Base-by-base conservation (phyloP, 2,797 vertebrate genomes). In the Sebastolobus alascanus region DNA sequence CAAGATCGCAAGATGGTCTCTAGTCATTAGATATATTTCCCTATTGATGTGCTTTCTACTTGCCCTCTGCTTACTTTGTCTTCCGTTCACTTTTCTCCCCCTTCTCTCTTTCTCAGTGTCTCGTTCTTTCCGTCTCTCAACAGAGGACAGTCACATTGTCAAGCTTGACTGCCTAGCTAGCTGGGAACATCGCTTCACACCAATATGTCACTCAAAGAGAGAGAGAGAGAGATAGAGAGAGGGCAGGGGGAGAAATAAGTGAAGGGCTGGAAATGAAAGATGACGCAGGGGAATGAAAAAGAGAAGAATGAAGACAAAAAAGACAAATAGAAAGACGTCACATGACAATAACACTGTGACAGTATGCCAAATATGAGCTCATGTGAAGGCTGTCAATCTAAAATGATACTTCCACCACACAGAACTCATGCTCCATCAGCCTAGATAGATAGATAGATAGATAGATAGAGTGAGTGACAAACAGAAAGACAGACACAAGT, bases 181-280 rank as follows among this genome's bases (percentile, higher is more conserved):
- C 72, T 75, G 75, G 71, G 33, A 81, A 82, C 82, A 71, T 76
- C 33, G 80, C 75, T 67, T 84, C 84, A 79, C 76, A 74, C 73
- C 83, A 72, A 76, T 9, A 35, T 82, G 82, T 80, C 86, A 87
- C 40, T 83, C 80, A 90, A 1, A 58, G 3, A 46, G 50, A 38
- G 18, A 40, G 2, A n/a, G 1, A 14, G 60, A 31, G 35, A 29
- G 25, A 12, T 18, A 31, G 40, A 20, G 56, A 71, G 61, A 33
- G 67, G 65, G 75, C 22, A 29, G 22, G 1, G 16, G 18, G 10
- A 61, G 27, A 25, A 54, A 50, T 7, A 37, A 66, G 35, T n/a
- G 75, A 78, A 50, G 52, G 68, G 59, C 33, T 59, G 82, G 52
- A 77, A 73, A 65, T 76, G 77, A 78, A 71, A 74, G 70, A 61